Evolutionary conservation across 2,888 invertebrate species (phyloP).

Genomic region (Eristalis pertinax): DNA sequence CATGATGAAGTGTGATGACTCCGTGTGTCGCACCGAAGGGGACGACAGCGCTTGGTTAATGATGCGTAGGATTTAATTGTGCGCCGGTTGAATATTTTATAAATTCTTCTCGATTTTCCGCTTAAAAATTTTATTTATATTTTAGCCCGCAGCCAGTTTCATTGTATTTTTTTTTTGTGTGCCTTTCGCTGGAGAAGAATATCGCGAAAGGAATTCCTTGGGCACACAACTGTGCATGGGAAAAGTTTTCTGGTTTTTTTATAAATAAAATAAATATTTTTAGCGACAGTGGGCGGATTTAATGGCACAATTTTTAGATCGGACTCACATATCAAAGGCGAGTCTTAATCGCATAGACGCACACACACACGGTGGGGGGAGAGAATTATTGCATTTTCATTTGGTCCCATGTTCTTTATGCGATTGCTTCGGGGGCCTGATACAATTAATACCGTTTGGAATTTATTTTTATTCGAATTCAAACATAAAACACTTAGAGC

Average conservation of each 20-base stretch:
- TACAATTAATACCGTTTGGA: neutral
- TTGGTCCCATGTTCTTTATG: conserved; percentile 5
- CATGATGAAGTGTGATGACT: neutral
- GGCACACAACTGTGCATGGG: neutral
- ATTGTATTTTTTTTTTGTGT: neutral
- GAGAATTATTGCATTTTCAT: conserved; percentile 5
- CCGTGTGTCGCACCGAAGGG: neutral
- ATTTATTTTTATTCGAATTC: neutral
- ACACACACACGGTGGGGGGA: neutral
- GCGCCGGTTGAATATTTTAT: conserved; percentile 1
- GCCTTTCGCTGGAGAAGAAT: neutral
- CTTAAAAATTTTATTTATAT: neutral
- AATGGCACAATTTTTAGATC: conserved; percentile 23
- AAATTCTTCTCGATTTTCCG: conserved; percentile 2
- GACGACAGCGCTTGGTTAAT: neutral
- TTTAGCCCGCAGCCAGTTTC: neutral
- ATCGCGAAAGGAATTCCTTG: conserved; percentile 1
- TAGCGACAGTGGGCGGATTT: conserved; percentile 22
- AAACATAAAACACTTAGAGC: neutral
- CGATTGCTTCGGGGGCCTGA: neutral
- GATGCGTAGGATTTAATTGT: conserved; percentile 28
- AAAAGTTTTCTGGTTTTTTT: neutral
- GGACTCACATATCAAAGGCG: conserved; percentile 4
- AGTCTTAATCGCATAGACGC: neutral
- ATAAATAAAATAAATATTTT: conserved; percentile 5